Evolutionary conservation across 2,797 vertebrate genomes (phyloP).

Genomic region (Botia almorhae): DNA sequence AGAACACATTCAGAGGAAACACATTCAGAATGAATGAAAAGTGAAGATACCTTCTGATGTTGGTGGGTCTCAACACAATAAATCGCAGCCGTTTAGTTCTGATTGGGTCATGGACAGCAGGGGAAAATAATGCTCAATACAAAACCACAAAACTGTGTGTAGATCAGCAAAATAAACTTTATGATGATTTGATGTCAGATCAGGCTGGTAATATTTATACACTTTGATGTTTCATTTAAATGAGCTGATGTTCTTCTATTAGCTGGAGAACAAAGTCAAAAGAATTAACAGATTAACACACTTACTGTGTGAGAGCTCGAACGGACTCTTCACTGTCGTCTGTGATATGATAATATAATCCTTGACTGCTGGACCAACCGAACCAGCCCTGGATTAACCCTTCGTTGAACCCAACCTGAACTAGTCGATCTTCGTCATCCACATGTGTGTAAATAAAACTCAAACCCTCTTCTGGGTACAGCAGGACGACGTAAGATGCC

Average conservation of each 20-base stretch:
- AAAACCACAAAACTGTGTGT: conserved; percentile 5
- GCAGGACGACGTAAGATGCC: conserved; percentile 86
- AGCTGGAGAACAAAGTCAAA: not conserved
- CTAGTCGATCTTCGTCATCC: conserved; percentile 61
- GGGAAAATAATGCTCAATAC: not conserved
- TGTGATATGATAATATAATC: conserved; percentile 82
- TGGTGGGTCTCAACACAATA: too few species aligned
- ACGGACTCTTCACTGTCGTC: conserved; percentile 78
- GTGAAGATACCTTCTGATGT: not conserved
- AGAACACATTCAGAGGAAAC: not conserved
- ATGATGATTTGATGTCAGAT: too few species aligned
- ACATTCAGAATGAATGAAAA: too few species aligned
- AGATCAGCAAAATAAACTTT: too few species aligned
- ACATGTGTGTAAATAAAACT: conserved; percentile 81
- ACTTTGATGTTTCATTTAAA: not conserved
- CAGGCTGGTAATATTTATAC: not conserved
- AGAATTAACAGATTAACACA: not conserved
- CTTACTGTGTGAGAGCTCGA: conserved; percentile 85
- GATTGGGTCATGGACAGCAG: not conserved
- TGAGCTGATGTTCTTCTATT: not conserved
- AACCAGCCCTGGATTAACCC: conserved; percentile 75
- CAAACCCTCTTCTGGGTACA: conserved; percentile 86
- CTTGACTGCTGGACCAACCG: conserved; percentile 67
- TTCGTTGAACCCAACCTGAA: conserved; percentile 87
- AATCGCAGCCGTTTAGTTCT: not conserved